These are phyloP conservation scores for Paralvinella palmiformis DNA, from an alignment of 1,140 invertebrate genomes.

Conservation along the genomic window DNA sequence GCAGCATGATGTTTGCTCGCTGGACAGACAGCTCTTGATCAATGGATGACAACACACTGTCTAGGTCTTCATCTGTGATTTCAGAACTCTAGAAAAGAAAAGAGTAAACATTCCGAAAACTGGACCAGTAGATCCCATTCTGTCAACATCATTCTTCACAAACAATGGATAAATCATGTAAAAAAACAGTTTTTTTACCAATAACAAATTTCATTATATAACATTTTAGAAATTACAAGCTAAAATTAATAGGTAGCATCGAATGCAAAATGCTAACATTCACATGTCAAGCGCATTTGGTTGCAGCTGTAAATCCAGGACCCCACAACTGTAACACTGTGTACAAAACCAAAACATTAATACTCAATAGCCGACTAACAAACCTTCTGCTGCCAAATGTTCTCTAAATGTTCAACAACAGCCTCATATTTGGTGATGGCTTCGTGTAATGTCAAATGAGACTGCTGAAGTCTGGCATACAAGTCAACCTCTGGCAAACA, in stretches of 20 bases:
- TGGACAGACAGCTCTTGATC: conserved; percentile 2
- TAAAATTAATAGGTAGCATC: background rate
- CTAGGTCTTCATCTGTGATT: background rate
- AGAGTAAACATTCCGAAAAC: too few relatives aligned
- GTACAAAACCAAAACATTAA: too few relatives aligned
- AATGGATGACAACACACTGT: background rate
- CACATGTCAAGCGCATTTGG: too few relatives aligned
- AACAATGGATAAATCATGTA: background rate
- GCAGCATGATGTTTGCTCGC: background rate
- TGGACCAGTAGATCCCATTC: too few relatives aligned
- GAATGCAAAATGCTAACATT: background rate
- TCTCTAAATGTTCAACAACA: conserved; percentile 27
- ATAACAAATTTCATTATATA: background rate
- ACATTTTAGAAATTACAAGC: background rate
- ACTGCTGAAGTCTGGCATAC: conserved; percentile 17
- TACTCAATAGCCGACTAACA: too few relatives aligned
- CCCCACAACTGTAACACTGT: too few relatives aligned
- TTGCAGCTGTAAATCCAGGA: too few relatives aligned
- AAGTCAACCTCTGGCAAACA: conserved; percentile 17
- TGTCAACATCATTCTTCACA: background rate
- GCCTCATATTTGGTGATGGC: conserved; percentile 29
- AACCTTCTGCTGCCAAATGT: conserved; percentile 25
- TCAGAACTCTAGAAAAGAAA: background rate
- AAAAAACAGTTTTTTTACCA: background rate
- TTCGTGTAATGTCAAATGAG: conserved; percentile 22